A percentile compares a stretch with the other conserved stretches of the same genome.
Evolutionary conservation across 1,140 invertebrate species (phyloP).

Genomic region (Pissodes strobi): DNA sequence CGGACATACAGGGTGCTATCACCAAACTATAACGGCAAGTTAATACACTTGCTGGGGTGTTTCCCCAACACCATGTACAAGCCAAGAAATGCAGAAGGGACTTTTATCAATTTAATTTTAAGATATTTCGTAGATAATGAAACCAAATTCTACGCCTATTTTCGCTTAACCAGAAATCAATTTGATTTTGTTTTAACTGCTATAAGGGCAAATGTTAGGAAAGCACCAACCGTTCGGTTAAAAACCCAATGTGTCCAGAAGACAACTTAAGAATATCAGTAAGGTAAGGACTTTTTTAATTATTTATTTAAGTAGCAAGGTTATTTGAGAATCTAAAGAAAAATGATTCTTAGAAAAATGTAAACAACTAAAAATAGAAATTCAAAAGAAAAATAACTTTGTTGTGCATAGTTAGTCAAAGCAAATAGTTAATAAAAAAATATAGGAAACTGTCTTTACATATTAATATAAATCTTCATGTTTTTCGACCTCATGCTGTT

Average conservation of each 20-base stretch:
- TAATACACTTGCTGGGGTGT: too few relatives aligned
- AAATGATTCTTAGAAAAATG: too few relatives aligned
- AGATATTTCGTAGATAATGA: conserved; percentile 5
- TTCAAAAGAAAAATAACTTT: not conserved
- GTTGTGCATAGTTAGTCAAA: not conserved
- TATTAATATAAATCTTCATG: not conserved
- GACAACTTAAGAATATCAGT: not conserved
- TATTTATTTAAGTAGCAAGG: not conserved
- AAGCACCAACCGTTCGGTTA: not conserved
- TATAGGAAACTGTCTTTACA: conserved; percentile 1
- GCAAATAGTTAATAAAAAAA: not conserved
- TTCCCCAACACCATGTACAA: not conserved
- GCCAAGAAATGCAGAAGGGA: not conserved
- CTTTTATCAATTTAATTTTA: conserved; percentile 6
- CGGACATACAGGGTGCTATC: too few relatives aligned
- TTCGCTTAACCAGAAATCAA: too few relatives aligned
- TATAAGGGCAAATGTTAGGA: conserved; percentile 1
- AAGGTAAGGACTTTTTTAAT: conserved; percentile 7
- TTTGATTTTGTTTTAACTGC: conserved; percentile 2
- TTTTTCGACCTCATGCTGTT: not conserved
- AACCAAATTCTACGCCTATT: not conserved
- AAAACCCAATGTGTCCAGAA: not conserved
- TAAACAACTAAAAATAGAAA: conserved; percentile 3
- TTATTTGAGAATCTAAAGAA: conserved; percentile 9
- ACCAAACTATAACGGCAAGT: not conserved